Evolutionary conservation across 2,888 invertebrate genomes (phyloP), one percentile per base, ranked within the genome.

Genomic region (Sialis lutaria): DNA sequence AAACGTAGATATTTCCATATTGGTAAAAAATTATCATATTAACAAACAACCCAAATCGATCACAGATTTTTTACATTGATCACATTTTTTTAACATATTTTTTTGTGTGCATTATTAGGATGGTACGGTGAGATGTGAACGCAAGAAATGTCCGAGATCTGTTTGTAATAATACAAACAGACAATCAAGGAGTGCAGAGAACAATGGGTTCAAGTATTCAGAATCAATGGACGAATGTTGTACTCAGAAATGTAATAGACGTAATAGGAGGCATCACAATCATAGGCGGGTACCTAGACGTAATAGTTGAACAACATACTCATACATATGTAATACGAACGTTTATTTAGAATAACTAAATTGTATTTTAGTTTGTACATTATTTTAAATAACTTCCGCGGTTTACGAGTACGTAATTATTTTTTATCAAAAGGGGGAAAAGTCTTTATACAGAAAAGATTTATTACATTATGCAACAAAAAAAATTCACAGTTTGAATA

Each of bases 101-200:
- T n/a, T n/a, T n/a, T n/a, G n/a, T n/a, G n/a, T n/a, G n/a, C n/a
- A n/a, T n/a, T n/a, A n/a, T n/a, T 65, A 90, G 89, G 86, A 87
- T 60, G 84, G 87, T 46, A 77, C 77, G 57, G 78, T 83, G 49
- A 80, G 77, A 49, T 91, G 90, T 64, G 79, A 82, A 53, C 73
- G 87, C 52, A 84, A 84, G 59, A 76, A 80, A n/a, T 86, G 87
- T 64, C 77, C 80, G n/a, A 74, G 78, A 49, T 73, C 77, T 37
- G 72, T 79, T 51, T 85, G 85, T 64, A 75, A 72, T 53, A 69
- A 68, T 53, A 67, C 63, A 58, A 64, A 59, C 48, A 63, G 60
- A 54, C 39, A 45, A 30, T 32, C 34, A 7, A 9, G 59, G 60
- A 48, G 59, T 58, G 43, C 55, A 54, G 50, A 54, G 57, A 13